Percentiles rank a stretch among this genome's conserved stretches.
Evolutionary conservation across 2,797 vertebrate species (phyloP).

Genomic region (Periophthalmus magnuspinnatus): DNA sequence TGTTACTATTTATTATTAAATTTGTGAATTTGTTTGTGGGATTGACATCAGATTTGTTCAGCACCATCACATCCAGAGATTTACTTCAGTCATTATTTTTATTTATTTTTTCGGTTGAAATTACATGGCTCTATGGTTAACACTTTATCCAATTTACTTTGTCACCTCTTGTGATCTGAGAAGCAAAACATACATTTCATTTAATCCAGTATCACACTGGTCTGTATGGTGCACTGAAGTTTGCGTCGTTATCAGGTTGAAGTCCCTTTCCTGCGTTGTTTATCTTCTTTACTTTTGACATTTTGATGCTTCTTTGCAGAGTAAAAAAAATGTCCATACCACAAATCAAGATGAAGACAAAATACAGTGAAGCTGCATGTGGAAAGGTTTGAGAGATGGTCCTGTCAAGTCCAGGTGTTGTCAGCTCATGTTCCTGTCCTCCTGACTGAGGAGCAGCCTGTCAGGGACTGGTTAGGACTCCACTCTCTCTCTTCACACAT

Average conservation of each 20-base stretch:
- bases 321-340: slow-evolving; percentile 12
- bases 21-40: too few relatives aligned
- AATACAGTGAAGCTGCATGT: slow-evolving; percentile 48
- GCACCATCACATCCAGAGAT: background rate
- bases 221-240: background rate
- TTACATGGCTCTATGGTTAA: too few relatives aligned
- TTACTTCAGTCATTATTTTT: background rate
- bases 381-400: slow-evolving; percentile 53
- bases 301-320: background rate
- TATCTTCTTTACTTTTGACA: background rate
- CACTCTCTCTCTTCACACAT: slow-evolving; percentile 69
- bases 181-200: background rate
- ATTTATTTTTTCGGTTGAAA: background rate
- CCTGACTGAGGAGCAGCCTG: slow-evolving; percentile 67
- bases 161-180: background rate
- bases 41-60: background rate
- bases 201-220: background rate
- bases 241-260: background rate
- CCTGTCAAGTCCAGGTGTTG: slow-evolving; percentile 61
- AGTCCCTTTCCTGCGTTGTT: background rate
- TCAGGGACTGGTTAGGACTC: slow-evolving; percentile 68
- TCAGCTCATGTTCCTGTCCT: slow-evolving; percentile 63
- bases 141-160: background rate
- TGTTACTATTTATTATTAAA: too few relatives aligned
- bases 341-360: slow-evolving; percentile 38